phyloP scores from a whole-genome alignment of 2,797 vertebrate species.

The Syndactyla subalaris region DNA sequence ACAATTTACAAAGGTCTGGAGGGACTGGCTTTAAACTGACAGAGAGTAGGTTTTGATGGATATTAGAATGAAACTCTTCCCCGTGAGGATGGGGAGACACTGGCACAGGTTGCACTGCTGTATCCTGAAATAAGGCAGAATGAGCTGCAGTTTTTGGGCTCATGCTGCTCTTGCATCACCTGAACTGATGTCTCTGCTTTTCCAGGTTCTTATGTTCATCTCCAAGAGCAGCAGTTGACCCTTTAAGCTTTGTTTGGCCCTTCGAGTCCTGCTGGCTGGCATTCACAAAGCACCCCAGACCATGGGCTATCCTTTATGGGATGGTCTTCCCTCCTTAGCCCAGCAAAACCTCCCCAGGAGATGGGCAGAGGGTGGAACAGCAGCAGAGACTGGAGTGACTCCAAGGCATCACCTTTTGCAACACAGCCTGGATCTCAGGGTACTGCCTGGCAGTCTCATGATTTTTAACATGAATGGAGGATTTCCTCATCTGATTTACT shows the following conservation, averaged over 20 bases:
- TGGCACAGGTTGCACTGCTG: background rate
- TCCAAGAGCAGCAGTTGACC: too few species aligned
- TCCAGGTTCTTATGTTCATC: background rate
- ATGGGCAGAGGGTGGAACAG: background rate
- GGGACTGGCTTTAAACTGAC: background rate
- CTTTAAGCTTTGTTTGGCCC: background rate
- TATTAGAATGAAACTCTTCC: background rate
- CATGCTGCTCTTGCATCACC: fast-evolving
- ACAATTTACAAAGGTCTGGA: background rate
- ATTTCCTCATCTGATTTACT: background rate
- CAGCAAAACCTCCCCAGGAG: background rate
- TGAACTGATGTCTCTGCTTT: background rate
- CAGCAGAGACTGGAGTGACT: fast-evolving
- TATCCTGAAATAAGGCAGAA: background rate
- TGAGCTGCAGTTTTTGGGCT: background rate
- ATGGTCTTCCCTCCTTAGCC: background rate
- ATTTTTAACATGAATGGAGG: fast-evolving
- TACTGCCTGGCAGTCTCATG: fast-evolving
- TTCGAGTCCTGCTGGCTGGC: background rate
- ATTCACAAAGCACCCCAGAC: background rate
- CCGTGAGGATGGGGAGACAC: fast-evolving
- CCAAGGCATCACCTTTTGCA: background rate
- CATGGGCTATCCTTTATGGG: fast-evolving
- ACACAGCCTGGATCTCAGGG: background rate
- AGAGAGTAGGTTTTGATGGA: too few species aligned